Percentiles rank a stretch among this genome's conserved stretches.
Conservation (phyloP, 2,113 vertebrate genomes). For the Nipponia nippon region DNA sequence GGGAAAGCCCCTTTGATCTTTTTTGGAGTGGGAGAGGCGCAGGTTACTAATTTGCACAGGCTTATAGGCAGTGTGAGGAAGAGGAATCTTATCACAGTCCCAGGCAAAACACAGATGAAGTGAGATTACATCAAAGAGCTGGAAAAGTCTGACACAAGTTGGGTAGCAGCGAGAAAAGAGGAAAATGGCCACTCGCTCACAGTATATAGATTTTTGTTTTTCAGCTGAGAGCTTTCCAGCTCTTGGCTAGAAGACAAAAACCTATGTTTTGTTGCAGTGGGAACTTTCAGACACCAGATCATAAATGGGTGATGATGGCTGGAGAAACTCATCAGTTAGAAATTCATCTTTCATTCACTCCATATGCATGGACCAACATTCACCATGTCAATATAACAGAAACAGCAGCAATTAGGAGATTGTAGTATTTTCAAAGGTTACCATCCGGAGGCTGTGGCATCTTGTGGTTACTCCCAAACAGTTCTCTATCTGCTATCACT, state of each 20-base stretch:
- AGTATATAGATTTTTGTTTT: not conserved
- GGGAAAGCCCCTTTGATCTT: not conserved
- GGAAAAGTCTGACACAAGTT: not conserved
- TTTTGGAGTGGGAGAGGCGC: not conserved
- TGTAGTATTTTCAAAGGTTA: not conserved
- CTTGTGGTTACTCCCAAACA: not conserved
- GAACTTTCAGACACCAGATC: not conserved
- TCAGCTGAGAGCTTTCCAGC: not conserved
- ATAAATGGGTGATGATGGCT: not conserved
- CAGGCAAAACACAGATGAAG: not conserved
- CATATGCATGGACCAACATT: not conserved
- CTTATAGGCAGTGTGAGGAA: not conserved
- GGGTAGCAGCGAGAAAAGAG: not conserved
- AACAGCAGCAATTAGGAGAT: not conserved
- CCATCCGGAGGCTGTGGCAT: not conserved
- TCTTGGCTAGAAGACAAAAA: not conserved
- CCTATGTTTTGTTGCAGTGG: not conserved
- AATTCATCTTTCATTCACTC: not conserved
- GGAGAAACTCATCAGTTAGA: not conserved
- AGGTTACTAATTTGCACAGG: not conserved
- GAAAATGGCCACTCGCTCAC: fast-evolving
- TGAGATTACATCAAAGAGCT: not conserved
- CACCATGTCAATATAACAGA: not conserved
- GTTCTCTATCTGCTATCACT: not conserved
- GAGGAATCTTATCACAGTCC: not conserved